Evolutionary conservation across 92 coral and sea anemone species (phyloP).

Genomic region (Siderastrea radians): DNA sequence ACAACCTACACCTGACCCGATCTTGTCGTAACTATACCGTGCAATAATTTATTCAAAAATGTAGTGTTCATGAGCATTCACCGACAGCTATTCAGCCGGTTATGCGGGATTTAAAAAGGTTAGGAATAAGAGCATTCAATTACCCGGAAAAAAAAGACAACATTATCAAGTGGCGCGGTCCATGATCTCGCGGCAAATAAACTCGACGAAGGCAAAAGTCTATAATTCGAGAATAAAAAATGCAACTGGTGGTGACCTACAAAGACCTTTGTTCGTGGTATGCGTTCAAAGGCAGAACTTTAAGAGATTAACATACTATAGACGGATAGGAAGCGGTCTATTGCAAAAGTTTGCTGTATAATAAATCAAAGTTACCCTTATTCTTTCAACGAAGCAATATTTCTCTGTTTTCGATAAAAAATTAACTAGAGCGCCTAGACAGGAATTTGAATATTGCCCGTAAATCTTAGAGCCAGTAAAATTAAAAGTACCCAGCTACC

Average conservation of each 20-base stretch:
- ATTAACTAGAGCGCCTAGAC: slow-evolving; percentile 43
- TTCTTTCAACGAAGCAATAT: slow-evolving; percentile 25
- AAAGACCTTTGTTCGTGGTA: slow-evolving; percentile 79
- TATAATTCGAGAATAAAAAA: slow-evolving; percentile 45
- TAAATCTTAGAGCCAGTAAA: slow-evolving; percentile 23
- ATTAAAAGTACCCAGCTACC: neutral
- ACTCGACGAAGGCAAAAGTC: slow-evolving; percentile 52
- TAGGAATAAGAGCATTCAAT: slow-evolving; percentile 52
- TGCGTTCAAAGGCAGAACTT: slow-evolving; percentile 40
- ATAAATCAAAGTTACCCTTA: slow-evolving; percentile 39
- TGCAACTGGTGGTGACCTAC: slow-evolving; percentile 88
- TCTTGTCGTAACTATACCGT: slow-evolving; percentile 67
- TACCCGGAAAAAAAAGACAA: slow-evolving; percentile 3
- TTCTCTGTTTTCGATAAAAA: slow-evolving; percentile 36
- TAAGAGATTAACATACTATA: slow-evolving; percentile 27
- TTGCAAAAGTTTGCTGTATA: slow-evolving; percentile 17
- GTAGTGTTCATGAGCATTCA: slow-evolving; percentile 30
- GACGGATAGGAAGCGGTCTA: slow-evolving; percentile 21
- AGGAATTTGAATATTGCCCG: slow-evolving; percentile 54
- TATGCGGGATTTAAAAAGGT: slow-evolving; percentile 62
- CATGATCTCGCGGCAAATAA: slow-evolving; percentile 7
- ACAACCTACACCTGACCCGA: slow-evolving; percentile 50
- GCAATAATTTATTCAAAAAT: slow-evolving; percentile 72
- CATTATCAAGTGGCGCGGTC: slow-evolving; percentile 22
- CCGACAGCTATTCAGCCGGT: slow-evolving; percentile 47